These are phyloP conservation scores for Copidosoma floridanum DNA, from an alignment of 1,140 invertebrate genomes.

Conservation along the genomic window DNA sequence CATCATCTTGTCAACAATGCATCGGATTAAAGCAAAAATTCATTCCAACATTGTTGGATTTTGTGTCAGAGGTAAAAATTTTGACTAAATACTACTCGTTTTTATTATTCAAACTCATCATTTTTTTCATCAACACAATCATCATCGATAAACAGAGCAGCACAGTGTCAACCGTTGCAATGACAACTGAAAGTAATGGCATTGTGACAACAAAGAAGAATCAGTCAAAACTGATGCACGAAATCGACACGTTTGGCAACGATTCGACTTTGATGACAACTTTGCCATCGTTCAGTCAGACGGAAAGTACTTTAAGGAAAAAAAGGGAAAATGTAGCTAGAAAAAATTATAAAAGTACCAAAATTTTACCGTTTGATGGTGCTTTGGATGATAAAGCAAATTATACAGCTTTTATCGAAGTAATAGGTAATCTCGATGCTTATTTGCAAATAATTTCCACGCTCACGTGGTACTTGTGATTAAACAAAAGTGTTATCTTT, in stretches of 20 bases:
- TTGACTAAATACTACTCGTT: no score
- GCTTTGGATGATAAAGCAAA: slow-evolving; percentile 71
- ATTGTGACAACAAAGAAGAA: neutral
- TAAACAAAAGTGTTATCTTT: slow-evolving; percentile 11
- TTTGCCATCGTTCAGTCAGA: slow-evolving; percentile 6
- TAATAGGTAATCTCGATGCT: slow-evolving; percentile 64
- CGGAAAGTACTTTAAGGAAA: slow-evolving; percentile 24
- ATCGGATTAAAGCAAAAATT: slow-evolving; percentile 55
- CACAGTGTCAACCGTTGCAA: slow-evolving; percentile 2
- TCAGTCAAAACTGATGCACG: slow-evolving; percentile 23
- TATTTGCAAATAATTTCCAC: neutral
- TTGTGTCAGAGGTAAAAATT: slow-evolving; percentile 42
- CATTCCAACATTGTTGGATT: slow-evolving; percentile 42
- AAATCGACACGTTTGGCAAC: slow-evolving; percentile 15
- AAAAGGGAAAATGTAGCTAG: slow-evolving; percentile 39
- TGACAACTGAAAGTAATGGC: slow-evolving; percentile 17
- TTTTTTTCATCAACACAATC: slow-evolving; percentile 13
- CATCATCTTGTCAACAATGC: slow-evolving; percentile 54
- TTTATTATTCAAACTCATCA: neutral
- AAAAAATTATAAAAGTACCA: no score
- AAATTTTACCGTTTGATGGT: slow-evolving; percentile 66
- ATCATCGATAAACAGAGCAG: no score
- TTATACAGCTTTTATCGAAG: slow-evolving; percentile 81
- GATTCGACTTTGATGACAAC: neutral
- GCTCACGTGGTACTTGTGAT: neutral